Evolutionary conservation across 2,888 invertebrate species (phyloP), one percentile per base, ranked within the genome.

Genomic region (Gisinianus flammeolus): DNA sequence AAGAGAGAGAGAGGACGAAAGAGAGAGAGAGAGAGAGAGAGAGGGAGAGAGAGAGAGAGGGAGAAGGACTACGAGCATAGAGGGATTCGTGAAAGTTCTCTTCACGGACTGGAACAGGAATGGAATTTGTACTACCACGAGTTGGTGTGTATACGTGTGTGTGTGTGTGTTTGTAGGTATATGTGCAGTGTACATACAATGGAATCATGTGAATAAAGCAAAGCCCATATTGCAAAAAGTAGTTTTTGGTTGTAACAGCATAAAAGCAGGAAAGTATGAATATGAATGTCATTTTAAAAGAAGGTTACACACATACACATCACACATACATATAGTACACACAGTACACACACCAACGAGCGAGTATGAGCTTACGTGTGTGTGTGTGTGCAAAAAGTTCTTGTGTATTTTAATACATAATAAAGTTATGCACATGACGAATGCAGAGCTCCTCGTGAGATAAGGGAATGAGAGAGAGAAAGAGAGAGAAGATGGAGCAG

Each of bases 31-130:
- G 8, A 1, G 62, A 62, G 62, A 26, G 28, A 28, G 26, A 3
- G 22, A 22, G 1, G n/a, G 22, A 24, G 22, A 58, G 22, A 6
- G 58, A 58, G 58, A 12, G 58, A 58, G 62, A 28, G 3, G 12
- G 62, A 24, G 16, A 4, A 24, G 24, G 62, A 26, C 24, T 3
- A 62, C 12, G 10, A 22, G 24, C 28, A 54, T 33, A 33, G n/a
- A 31, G 62, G 72, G 33, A 58, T 72, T n/a, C 22, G 58, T 31
- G 71, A 71, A 72, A 72, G 58, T 72, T 58, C 52, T 33, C 71
- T 72, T 30, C 70, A 70, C 52, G 70, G 70, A 70, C 54, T 54
- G 54, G 24, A 54, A 54, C 54, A 54, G 62, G 62, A 62, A 62
- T 62, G 62, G 62, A 28, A 62, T 26, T 62, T 62, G 28, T 62